These are phyloP conservation scores for Okamejei kenojei DNA, from an alignment of 2,797 vertebrate genomes.

Conservation along the genomic window DNA sequence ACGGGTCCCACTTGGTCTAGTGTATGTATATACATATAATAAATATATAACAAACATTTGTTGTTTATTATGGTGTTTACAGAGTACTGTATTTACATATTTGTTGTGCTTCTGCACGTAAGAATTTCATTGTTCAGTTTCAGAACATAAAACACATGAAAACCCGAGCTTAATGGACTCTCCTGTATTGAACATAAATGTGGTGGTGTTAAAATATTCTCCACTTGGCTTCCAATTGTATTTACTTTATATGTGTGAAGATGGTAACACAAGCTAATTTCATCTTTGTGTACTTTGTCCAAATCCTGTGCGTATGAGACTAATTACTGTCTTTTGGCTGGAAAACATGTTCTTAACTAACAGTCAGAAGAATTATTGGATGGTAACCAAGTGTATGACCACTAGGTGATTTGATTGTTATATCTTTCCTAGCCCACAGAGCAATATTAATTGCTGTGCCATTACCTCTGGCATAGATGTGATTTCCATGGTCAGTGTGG, in stretches of 20 bases:
- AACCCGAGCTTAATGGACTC: neutral
- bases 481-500: neutral
- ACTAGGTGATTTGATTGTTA: neutral
- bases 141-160: too few species aligned
- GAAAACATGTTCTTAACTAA: neutral
- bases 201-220: neutral
- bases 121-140: too few species aligned
- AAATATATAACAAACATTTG: too few species aligned
- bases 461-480: neutral
- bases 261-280: neutral
- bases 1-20: too few species aligned
- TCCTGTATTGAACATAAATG: neutral
- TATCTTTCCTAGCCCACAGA: neutral
- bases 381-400: neutral
- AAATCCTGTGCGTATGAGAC: neutral
- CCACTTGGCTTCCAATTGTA: neutral
- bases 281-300: neutral
- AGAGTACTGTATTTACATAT: too few species aligned
- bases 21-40: too few species aligned
- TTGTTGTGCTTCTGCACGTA: too few species aligned
- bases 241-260: neutral
- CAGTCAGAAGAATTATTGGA: neutral
- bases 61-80: too few species aligned
- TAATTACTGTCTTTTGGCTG: neutral
- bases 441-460: conserved; percentile 10